Base-by-base conservation (phyloP, 2,797 vertebrate species). In the Adelosebastes latens region DNA sequence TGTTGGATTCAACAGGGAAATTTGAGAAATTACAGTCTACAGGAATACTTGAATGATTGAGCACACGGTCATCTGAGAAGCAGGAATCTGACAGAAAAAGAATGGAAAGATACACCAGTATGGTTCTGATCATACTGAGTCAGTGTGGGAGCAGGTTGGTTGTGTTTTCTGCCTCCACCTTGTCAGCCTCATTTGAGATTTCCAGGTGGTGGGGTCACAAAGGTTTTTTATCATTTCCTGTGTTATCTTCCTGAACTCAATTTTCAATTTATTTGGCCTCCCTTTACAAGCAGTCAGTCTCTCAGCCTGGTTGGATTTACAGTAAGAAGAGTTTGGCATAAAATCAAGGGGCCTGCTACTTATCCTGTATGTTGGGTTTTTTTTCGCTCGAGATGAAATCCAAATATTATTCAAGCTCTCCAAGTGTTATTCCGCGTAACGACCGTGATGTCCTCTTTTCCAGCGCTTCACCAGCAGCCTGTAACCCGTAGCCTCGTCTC, bases 331-430 rank as follows among this genome's bases (percentile, higher is more conserved):
- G 36, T 32, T 61, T 84, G 78, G 78, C 69, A 31, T 46, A 42
- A 42, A 59, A 69, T 69, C 59, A 64, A 55, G 39, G 39, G 39
- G 31, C 56, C 75, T 49, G 49, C 24, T n/a, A 3, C 16, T 75
- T 49, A 52, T 62, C 31, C 29, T 7, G 13, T 52, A n/a, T 61
- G 31, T 7, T 8, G 8, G 8, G 8, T 75, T 79, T 56, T 31
- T 67, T 34, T 52, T 4, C 24, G 10, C 55, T 56, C 27, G 58
- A 72, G 71, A 39, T 58, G 6, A 62, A 67, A 32, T 72, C 18
- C 2, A 65, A 81, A 72, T 79, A 39, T 74, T 76, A 58, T 80
- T 66, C 2, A 20, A 64, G 55, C 56, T 82, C 18, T 67, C 25
- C 12, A 13, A 20, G 18, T 14, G 18, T 46, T 59, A 16, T 60